Conservation (phyloP, 2,888 invertebrate genomes). For the Tridacna gigas region DNA sequence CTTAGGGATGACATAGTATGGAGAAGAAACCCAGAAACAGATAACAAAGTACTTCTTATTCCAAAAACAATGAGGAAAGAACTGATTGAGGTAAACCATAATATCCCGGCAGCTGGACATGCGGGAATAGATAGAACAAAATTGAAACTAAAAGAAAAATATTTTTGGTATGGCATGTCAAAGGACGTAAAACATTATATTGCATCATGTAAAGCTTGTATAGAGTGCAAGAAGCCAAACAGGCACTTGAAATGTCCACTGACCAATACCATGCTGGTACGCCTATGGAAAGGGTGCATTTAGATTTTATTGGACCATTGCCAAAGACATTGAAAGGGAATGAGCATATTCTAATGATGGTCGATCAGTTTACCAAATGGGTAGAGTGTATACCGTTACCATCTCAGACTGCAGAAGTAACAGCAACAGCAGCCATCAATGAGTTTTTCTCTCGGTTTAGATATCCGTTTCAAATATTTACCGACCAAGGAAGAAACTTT, state of each 20-base stretch:
- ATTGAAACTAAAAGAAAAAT: no score
- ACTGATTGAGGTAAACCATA: neutral
- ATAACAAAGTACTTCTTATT: neutral
- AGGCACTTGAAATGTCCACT: no score
- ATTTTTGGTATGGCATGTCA: neutral
- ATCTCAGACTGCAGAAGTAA: neutral
- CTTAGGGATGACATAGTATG: neutral
- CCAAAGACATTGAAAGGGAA: slow-evolving; percentile 5
- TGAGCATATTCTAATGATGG: neutral
- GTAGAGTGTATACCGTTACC: no score
- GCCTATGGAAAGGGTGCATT: no score
- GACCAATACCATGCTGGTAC: no score
- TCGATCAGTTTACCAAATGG: no score
- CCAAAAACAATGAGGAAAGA: neutral
- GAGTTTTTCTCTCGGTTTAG: neutral
- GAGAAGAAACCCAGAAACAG: neutral
- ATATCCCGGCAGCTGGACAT: neutral
- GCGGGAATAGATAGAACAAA: slow-evolving; percentile 10
- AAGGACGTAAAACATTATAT: no score
- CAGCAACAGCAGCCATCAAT: neutral
- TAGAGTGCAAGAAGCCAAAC: neutral
- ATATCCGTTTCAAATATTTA: neutral
- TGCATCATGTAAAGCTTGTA: no score
- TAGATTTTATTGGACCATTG: no score
- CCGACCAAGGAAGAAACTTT: slow-evolving; percentile 7